Conservation (phyloP, 2,888 invertebrate genomes). For the Helobdella robusta region DNA sequence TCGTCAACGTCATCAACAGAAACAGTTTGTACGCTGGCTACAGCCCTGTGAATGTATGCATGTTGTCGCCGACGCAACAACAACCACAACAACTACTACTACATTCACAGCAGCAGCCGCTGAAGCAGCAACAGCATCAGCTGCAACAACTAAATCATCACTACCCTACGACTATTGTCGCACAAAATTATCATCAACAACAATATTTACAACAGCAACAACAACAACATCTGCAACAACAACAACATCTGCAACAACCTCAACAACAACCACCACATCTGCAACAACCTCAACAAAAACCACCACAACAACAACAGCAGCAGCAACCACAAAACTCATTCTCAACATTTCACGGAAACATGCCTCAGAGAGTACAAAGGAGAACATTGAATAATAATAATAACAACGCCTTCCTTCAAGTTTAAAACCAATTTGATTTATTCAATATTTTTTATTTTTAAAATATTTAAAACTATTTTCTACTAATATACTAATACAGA, state of each 20-base stretch:
- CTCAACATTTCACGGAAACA: too few relatives aligned
- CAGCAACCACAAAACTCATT: neutral
- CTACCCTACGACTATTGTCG: constrained; percentile 40
- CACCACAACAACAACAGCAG: neutral
- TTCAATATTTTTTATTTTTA: too few relatives aligned
- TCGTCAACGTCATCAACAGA: too few relatives aligned
- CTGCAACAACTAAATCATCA: neutral
- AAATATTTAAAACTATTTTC: too few relatives aligned
- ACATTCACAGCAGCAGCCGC: neutral
- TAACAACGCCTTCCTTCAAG: too few relatives aligned
- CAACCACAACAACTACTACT: neutral
- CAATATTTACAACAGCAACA: constrained; percentile 38
- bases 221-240: neutral
- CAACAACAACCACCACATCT: neutral
- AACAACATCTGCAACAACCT: neutral
- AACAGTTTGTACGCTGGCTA: too few relatives aligned
- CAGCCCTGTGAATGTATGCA: too few relatives aligned
- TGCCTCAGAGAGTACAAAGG: too few relatives aligned
- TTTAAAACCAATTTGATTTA: too few relatives aligned
- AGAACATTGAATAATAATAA: too few relatives aligned
- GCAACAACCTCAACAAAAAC: neutral
- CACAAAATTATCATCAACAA: constrained; percentile 41
- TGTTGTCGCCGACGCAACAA: too few relatives aligned
- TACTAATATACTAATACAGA: too few relatives aligned
- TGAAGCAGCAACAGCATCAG: neutral